Base-by-base conservation (phyloP, 2,797 vertebrate genomes). In the Pseudotriccus pelzelni region DNA sequence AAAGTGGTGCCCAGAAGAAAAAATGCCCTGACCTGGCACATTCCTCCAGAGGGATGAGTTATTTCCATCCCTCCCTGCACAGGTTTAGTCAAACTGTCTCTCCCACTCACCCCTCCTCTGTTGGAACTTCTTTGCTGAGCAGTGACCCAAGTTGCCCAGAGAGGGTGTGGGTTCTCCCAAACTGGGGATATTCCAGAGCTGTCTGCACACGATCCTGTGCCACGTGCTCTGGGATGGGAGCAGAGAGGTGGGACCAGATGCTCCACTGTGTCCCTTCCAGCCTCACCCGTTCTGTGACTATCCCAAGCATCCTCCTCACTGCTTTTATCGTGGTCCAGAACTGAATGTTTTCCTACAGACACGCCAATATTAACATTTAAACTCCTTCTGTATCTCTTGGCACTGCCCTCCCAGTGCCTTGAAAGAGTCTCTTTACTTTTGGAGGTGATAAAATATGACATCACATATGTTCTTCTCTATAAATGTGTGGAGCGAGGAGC, bases 401-500 rank as follows among this genome's bases (percentile, higher is more conserved):
- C 16, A 7, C 37, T 53, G 58, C 24, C 11, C 22, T 89, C 62
- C 15, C 16, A 18, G 5, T 50, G 24, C 49, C 50, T 78, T 67
- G 62, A 12, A 55, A 34, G 32, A 24, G 24, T 39, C 32, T 44
- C 21, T 37, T 39, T 24, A 20, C 41, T 58, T 88, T 86, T 62
- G 46, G 64, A 94, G 49, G 41, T 55, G 41, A 59, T 56, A 44
- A 87, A 83, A 70, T 50, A 44, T 50, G 58, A 66, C n/a, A 37
- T 49, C 23, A 6, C 12, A 1, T 22, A 6, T 14, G 5, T 8
- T 74, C 86, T 22, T 81, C 15, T 3, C 34, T 53, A 7, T 20
- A 1, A 2, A 24, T 74, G 34, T 60, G 27, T 46, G 0, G 0
- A 64, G 43, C 1, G 1, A 80, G 32, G 41, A 74, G 25, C 41